Percentiles rank a stretch among this genome's conserved stretches.
Conservation (phyloP, 2,797 vertebrate genomes). For the Remorina albescens region DNA sequence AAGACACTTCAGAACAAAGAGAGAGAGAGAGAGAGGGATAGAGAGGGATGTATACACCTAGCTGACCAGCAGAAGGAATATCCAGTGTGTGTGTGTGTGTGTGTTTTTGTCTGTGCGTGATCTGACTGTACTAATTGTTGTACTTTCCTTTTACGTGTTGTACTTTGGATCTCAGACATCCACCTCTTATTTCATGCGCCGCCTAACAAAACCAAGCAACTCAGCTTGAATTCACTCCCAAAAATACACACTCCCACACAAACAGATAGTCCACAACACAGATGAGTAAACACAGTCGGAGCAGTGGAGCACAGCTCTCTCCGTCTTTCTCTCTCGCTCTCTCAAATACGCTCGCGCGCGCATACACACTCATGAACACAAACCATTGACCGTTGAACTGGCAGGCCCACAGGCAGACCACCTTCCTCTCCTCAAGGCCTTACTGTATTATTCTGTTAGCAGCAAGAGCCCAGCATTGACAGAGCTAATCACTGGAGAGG, state of each 20-base stretch:
- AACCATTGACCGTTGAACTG: slow-evolving; percentile 65
- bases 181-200: slow-evolving; percentile 39
- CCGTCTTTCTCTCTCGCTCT: neutral
- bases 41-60: slow-evolving; percentile 13
- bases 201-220: slow-evolving; percentile 57
- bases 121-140: slow-evolving; percentile 28
- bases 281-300: slow-evolving; percentile 55
- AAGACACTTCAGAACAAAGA: slow-evolving; percentile 20
- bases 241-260: slow-evolving; percentile 64
- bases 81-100: neutral
- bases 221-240: slow-evolving; percentile 54
- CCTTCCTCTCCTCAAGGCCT: slow-evolving; percentile 78
- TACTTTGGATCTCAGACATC: slow-evolving; percentile 41
- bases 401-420: slow-evolving; percentile 65
- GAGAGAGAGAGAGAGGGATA: neutral
- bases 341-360: slow-evolving; percentile 5
- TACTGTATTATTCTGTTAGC: slow-evolving; percentile 81
- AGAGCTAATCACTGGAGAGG: slow-evolving; percentile 83
- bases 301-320: no score
- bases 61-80: slow-evolving; percentile 57
- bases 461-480: slow-evolving; percentile 78
- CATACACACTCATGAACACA: slow-evolving; percentile 37
- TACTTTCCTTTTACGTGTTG: slow-evolving; percentile 26
- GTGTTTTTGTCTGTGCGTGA: slow-evolving; percentile 7
- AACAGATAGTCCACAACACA: slow-evolving; percentile 47